Evolutionary conservation across 2,888 invertebrate genomes (phyloP).

Genomic region (Aleiodes testaceus): DNA sequence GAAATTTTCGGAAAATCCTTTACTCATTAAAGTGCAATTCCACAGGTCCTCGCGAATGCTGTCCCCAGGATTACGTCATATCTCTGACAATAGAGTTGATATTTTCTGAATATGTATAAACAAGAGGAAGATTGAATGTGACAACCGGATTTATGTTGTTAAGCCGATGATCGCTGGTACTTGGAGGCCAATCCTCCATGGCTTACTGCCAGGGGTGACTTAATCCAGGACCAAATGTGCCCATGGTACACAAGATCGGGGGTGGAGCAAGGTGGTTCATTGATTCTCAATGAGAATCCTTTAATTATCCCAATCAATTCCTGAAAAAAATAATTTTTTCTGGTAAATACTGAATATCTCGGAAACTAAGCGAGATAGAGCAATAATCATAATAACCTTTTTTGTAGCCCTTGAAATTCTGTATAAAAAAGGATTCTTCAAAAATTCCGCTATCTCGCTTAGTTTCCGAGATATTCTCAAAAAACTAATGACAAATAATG

Average conservation of each 20-base stretch:
- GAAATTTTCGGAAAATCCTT: no score
- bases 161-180: constrained; percentile 42
- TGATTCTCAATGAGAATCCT: neutral
- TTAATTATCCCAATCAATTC: neutral
- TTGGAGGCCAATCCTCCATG: constrained; percentile 34
- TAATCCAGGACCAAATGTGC: constrained; percentile 39
- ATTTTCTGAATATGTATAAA: constrained; percentile 10
- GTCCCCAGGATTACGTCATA: neutral
- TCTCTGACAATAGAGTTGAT: neutral
- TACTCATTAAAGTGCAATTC: neutral
- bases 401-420: no score
- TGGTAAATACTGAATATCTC: no score
- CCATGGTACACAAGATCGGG: constrained; percentile 13
- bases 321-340: no score
- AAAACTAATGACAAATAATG: no score
- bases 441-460: no score
- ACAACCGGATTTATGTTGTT: constrained; percentile 41
- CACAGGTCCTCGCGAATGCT: neutral
- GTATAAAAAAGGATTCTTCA: no score
- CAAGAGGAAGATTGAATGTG: constrained; percentile 38
- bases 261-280: neutral
- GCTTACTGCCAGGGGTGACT: constrained; percentile 27
- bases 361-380: no score
- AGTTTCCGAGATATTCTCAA: no score
- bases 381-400: no score